A percentile compares a stretch with the other conserved stretches of the same genome.
phyloP scores from a whole-genome alignment of 2,888 invertebrate species.

The Smittia sp. region DNA sequence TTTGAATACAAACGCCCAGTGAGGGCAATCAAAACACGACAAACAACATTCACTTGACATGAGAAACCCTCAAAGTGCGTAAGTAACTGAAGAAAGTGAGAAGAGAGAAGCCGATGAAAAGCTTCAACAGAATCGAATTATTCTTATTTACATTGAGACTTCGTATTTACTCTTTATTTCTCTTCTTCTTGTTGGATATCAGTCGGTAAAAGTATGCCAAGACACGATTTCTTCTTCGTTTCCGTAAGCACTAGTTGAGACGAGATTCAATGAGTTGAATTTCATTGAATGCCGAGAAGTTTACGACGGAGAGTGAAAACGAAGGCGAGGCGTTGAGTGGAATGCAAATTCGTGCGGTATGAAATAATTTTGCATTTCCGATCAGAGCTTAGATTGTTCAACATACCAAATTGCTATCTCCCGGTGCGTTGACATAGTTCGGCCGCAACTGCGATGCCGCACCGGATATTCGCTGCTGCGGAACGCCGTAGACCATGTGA shows the following conservation, averaged over 20 bases:
- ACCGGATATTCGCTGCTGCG: not conserved
- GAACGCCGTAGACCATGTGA: not conserved
- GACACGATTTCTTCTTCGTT: slow-evolving; percentile 39
- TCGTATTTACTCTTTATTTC: not conserved
- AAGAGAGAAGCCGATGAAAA: not conserved
- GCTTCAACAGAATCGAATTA: not conserved
- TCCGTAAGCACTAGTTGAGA: slow-evolving; percentile 40
- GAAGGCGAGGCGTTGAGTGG: not conserved
- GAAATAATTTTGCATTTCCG: too few relatives aligned
- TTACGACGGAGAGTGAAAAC: not conserved
- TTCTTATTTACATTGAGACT: not conserved
- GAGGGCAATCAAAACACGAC: not conserved
- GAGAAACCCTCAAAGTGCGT: not conserved
- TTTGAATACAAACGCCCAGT: too few relatives aligned
- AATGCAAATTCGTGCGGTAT: not conserved
- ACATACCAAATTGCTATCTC: slow-evolving; percentile 19
- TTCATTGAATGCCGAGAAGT: slow-evolving; percentile 15
- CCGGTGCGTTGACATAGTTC: slow-evolving; percentile 9
- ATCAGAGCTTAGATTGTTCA: not conserved
- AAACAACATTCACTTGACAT: slow-evolving; percentile 3
- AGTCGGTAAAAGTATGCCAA: slow-evolving; percentile 34
- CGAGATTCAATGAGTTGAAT: slow-evolving; percentile 16
- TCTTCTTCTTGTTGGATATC: not conserved
- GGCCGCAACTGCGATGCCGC: slow-evolving; percentile 23
- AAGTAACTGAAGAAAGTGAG: not conserved